Percentiles rank a stretch among this genome's conserved stretches.
phyloP scores from a whole-genome alignment of 2,888 invertebrate species.

The Dasysyrphus albostriatus region DNA sequence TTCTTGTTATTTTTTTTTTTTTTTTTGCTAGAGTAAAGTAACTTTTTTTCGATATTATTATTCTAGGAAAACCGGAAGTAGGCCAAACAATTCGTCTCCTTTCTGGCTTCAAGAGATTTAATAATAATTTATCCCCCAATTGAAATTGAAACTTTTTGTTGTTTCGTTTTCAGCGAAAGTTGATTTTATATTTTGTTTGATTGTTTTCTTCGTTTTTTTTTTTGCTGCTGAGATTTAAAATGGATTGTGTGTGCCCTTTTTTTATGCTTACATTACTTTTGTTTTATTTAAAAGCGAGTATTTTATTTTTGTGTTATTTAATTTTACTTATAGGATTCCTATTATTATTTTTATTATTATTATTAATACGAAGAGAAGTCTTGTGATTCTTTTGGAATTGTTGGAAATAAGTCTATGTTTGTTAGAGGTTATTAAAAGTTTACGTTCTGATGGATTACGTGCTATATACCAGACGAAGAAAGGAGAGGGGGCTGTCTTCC shows the following conservation, averaged over 20 bases:
- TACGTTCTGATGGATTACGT: too few species aligned
- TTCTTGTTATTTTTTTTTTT: neutral
- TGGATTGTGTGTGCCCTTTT: neutral
- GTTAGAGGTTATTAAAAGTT: too few species aligned
- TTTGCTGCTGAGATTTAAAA: neutral
- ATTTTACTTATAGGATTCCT: neutral
- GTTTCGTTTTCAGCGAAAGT: constrained; percentile 17
- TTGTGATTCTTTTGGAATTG: too few species aligned
- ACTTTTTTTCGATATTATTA: constrained; percentile 66
- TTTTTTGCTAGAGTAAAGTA: neutral
- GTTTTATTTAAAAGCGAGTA: constrained; percentile 1
- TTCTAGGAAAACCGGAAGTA: constrained; percentile 30
- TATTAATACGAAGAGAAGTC: too few species aligned
- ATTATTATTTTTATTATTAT: too few species aligned
- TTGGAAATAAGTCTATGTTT: too few species aligned
- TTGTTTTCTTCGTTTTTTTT: constrained; percentile 2
- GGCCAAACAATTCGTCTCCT: constrained; percentile 39
- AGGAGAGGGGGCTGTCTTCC: too few species aligned
- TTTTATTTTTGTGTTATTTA: neutral
- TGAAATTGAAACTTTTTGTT: constrained; percentile 54
- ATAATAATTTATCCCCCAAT: constrained; percentile 68
- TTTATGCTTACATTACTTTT: neutral
- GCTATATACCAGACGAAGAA: too few species aligned
- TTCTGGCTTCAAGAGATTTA: constrained; percentile 51
- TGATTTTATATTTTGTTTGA: constrained; percentile 33